phyloP scores from a whole-genome alignment of 1,140 invertebrate species.

The Adoxophyes honmai region DNA sequence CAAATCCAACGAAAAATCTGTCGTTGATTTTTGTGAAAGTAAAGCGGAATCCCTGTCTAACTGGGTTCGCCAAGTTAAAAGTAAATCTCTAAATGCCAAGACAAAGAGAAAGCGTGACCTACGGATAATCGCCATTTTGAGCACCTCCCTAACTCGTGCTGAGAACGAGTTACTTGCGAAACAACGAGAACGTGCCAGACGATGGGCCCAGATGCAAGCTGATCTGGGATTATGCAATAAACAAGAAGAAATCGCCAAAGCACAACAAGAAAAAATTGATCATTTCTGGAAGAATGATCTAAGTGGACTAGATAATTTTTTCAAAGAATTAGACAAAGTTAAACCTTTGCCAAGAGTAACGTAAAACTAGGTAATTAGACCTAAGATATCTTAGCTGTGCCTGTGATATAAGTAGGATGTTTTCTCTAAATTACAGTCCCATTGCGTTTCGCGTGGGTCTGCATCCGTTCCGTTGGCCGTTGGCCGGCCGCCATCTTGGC shows the following conservation, averaged over 20 bases:
- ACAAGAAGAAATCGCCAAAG: constrained; percentile 63
- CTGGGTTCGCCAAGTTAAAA: constrained; percentile 72
- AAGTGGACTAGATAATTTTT: constrained; percentile 72
- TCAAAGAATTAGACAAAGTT: constrained; percentile 69
- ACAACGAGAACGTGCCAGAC: constrained; percentile 73
- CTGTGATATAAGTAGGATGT: constrained; percentile 75
- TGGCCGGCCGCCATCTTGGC: constrained; percentile 75
- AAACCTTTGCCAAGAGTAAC: constrained; percentile 50
- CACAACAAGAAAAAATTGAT: constrained; percentile 66
- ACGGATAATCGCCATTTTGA: constrained; percentile 70
- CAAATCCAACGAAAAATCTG: constrained; percentile 60
- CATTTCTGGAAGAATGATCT: constrained; percentile 73
- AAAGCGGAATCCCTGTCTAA: constrained; percentile 69
- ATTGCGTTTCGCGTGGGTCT: constrained; percentile 76
- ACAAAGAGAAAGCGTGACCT: constrained; percentile 70
- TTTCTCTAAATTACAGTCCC: constrained; percentile 76
- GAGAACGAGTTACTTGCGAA: constrained; percentile 64
- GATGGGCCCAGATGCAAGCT: constrained; percentile 71
- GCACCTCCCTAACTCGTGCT: constrained; percentile 58
- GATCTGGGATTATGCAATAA: constrained; percentile 65
- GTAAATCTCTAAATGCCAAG: constrained; percentile 65
- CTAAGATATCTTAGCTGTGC: constrained; percentile 58
- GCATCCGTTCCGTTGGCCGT: constrained; percentile 41
- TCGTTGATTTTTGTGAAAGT: constrained; percentile 73
- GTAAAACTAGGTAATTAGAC: constrained; percentile 54